These are phyloP conservation scores for Cryptocephalus primarius DNA, from an alignment of 2,888 invertebrate genomes.

Conservation along the genomic window DNA sequence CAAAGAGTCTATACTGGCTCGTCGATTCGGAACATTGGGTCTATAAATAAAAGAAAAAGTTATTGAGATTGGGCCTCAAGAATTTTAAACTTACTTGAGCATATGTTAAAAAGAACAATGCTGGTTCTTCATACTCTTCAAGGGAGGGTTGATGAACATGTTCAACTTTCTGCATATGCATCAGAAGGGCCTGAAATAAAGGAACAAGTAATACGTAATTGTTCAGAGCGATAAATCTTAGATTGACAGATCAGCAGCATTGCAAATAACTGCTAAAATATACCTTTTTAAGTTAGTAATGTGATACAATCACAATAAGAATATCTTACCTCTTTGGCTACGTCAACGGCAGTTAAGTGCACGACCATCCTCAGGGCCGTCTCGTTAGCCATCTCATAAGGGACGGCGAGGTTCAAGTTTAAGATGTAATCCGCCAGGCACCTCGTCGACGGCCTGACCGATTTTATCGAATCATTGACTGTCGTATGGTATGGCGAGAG, in stretches of 20 bases:
- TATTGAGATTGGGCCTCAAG: neutral
- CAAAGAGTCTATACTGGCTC: constrained; percentile 31
- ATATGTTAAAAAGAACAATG: constrained; percentile 45
- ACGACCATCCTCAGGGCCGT: constrained; percentile 28
- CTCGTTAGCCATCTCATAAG: constrained; percentile 22
- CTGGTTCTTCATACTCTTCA: constrained; percentile 38
- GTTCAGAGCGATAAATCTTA: no score
- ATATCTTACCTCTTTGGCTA: constrained; percentile 31
- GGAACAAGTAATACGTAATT: neutral
- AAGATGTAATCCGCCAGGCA: constrained; percentile 22
- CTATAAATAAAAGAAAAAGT: constrained; percentile 20
- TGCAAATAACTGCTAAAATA: no score
- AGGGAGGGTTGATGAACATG: constrained; percentile 40
- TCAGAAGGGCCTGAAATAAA: constrained; percentile 16
- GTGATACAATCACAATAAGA: no score
- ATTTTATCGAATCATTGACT: constrained; percentile 29
- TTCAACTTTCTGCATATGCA: constrained; percentile 15
- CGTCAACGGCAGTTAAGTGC: constrained; percentile 28
- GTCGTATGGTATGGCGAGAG: constrained; percentile 31
- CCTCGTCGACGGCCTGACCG: constrained; percentile 14
- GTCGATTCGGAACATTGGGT: constrained; percentile 34
- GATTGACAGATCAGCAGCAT: no score
- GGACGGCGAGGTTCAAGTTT: constrained; percentile 17
- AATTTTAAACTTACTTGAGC: constrained; percentile 36
- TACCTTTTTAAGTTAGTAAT: no score